Evolutionary conservation across 2,113 vertebrate genomes (phyloP).

Genomic region (Suncus etruscus): DNA sequence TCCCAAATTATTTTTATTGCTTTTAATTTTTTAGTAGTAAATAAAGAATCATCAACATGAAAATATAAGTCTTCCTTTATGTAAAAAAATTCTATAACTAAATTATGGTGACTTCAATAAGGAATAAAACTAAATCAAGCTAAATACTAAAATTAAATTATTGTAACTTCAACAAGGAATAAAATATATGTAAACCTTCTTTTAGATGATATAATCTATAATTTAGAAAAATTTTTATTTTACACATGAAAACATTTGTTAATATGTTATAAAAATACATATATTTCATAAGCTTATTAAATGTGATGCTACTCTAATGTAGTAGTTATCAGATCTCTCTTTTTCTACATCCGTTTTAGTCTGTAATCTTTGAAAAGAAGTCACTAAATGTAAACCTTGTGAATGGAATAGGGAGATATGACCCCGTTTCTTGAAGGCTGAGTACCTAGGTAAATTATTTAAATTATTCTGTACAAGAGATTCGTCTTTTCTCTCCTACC

Average conservation of each 20-base stretch:
- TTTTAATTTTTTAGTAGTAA: conserved; percentile 34
- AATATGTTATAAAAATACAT: neutral
- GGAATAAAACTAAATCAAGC: neutral
- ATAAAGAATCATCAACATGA: neutral
- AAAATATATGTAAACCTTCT: neutral
- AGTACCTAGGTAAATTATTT: neutral
- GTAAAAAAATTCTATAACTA: neutral
- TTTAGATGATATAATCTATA: neutral
- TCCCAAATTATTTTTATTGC: conserved; percentile 6
- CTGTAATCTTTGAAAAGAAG: neutral
- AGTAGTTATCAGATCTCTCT: neutral
- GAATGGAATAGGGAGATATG: neutral
- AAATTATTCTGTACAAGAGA: neutral
- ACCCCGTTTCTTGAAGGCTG: neutral
- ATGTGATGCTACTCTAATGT: neutral
- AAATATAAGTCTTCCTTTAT: neutral
- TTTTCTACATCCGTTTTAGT: neutral
- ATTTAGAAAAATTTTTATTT: neutral
- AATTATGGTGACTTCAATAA: neutral
- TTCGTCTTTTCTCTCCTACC: neutral
- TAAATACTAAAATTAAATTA: conserved; percentile 6
- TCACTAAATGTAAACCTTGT: neutral
- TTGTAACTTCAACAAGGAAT: neutral
- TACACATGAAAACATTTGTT: neutral
- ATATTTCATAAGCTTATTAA: neutral